Conservation (phyloP, 2,797 vertebrate genomes). For the Delichon dasypus region DNA sequence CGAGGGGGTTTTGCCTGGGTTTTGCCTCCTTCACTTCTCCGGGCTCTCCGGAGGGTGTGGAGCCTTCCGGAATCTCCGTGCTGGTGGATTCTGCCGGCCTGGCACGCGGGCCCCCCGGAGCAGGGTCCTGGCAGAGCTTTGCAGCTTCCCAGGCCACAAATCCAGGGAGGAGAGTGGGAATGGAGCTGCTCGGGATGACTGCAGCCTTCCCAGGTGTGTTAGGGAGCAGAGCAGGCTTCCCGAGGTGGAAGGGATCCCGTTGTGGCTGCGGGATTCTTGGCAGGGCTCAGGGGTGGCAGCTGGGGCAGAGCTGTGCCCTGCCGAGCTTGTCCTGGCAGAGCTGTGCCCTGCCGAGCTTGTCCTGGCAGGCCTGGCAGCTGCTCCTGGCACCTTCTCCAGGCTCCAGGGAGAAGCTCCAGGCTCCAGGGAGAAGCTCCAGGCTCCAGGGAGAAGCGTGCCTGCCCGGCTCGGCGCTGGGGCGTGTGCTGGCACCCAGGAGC, state of each 20-base stretch:
- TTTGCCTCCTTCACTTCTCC: background rate
- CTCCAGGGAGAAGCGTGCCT: background rate
- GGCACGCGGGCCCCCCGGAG: background rate
- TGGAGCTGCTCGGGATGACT: background rate
- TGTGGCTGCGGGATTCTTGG: background rate
- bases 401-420: too few relatives aligned
- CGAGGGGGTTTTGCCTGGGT: background rate
- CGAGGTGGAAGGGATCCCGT: background rate
- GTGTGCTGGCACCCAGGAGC: background rate
- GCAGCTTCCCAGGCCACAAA: background rate
- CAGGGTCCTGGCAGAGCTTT: background rate
- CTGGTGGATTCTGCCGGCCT: background rate
- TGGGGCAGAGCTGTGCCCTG: background rate
- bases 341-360: background rate
- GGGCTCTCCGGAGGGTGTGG: background rate
- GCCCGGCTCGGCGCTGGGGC: background rate
- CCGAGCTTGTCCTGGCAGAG: background rate
- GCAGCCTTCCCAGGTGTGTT: background rate
- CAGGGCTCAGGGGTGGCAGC: background rate
- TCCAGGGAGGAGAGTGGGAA: background rate
- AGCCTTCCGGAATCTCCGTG: background rate
- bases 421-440: background rate
- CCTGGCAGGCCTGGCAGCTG: background rate
- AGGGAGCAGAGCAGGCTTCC: background rate
- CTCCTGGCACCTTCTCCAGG: background rate